phyloP scores from a whole-genome alignment of 2,797 vertebrate genomes.

The Alectoris magna region DNA sequence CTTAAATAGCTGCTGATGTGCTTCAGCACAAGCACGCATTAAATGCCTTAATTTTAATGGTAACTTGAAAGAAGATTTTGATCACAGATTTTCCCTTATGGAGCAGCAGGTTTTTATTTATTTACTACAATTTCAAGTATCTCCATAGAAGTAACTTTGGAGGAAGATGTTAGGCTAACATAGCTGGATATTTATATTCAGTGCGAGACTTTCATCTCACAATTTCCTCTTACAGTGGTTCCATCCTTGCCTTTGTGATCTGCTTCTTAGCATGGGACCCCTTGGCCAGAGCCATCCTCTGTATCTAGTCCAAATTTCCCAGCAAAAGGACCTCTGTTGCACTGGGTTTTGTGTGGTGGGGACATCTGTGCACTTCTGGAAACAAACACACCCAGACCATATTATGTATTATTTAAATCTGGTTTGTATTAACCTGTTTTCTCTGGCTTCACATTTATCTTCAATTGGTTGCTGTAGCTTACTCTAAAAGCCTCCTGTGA shows the following conservation, averaged over 20 bases:
- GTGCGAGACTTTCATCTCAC: background rate
- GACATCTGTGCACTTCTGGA: background rate
- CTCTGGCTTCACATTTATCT: background rate
- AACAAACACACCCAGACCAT: background rate
- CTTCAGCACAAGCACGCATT: background rate
- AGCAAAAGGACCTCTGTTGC: background rate
- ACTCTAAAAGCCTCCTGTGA: background rate
- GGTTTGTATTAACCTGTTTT: background rate
- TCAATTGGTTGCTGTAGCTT: background rate
- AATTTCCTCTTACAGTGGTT: background rate
- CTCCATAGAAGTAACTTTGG: background rate
- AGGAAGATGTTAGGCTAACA: background rate
- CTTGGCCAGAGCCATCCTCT: background rate
- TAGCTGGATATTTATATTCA: background rate
- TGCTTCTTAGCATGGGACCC: background rate
- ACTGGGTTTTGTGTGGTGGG: background rate
- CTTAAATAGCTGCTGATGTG: background rate
- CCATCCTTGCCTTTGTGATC: background rate
- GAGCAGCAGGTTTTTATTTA: background rate
- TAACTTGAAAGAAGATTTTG: background rate
- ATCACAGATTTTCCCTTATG: background rate
- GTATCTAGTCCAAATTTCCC: rapidly evolving
- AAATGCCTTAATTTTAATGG: background rate
- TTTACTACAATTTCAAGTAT: background rate
- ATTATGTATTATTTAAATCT: background rate